These are phyloP conservation scores for Apistogramma diplotaenia DNA, from an alignment of 2,113 vertebrate genomes.

Conservation along the genomic window DNA sequence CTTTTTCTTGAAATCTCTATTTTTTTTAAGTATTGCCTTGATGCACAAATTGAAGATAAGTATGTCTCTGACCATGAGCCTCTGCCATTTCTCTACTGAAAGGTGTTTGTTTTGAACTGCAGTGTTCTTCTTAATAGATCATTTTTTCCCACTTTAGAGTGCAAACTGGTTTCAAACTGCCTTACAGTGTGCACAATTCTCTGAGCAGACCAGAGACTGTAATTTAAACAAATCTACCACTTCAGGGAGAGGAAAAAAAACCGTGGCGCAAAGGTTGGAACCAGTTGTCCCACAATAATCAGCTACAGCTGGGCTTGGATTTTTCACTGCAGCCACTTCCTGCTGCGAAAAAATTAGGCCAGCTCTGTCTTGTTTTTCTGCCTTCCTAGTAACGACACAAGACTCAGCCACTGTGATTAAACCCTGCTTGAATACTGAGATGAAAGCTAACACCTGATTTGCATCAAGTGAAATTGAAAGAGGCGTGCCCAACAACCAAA, in stretches of 20 bases:
- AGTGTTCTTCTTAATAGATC: not conserved
- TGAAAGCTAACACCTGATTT: not conserved
- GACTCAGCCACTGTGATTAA: slow-evolving; percentile 8
- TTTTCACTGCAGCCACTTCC: slow-evolving; percentile 25
- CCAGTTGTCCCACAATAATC: slow-evolving; percentile 9
- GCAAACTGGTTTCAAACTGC: not conserved
- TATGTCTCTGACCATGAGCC: not conserved
- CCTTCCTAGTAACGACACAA: slow-evolving; percentile 25
- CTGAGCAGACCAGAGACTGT: not conserved
- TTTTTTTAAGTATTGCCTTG: not conserved
- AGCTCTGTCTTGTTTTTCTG: slow-evolving; percentile 27
- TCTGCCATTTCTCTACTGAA: not conserved
- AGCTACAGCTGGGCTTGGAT: slow-evolving; percentile 14
- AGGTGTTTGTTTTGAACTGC: not conserved
- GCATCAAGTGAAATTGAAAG: not conserved
- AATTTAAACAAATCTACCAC: not conserved
- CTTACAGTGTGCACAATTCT: not conserved
- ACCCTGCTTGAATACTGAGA: slow-evolving; percentile 8
- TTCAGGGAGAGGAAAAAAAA: not conserved
- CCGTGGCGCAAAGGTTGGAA: slow-evolving; percentile 5
- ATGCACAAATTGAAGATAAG: not conserved
- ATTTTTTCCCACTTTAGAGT: not conserved
- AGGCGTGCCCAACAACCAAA: not conserved
- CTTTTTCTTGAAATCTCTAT: not conserved
- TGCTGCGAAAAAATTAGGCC: slow-evolving; percentile 42